A percentile compares a stretch with the other conserved stretches of the same genome.
Conservation (phyloP, 2,113 vertebrate genomes). For the Corythornis vintsioides region DNA sequence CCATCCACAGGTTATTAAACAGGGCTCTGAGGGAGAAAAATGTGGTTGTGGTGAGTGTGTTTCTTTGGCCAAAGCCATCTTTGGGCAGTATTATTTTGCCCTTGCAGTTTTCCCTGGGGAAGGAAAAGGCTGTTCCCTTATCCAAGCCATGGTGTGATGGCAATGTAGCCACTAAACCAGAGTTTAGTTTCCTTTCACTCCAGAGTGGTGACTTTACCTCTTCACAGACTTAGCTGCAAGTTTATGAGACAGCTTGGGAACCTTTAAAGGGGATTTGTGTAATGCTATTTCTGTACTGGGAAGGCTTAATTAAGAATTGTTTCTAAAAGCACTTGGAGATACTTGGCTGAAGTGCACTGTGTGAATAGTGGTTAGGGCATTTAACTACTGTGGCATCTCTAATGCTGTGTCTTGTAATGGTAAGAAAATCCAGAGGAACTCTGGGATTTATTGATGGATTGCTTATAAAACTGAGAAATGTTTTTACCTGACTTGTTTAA, state of each 20-base stretch:
- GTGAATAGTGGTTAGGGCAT: neutral
- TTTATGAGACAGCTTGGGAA: neutral
- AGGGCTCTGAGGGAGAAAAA: neutral
- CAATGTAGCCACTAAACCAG: neutral
- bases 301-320: neutral
- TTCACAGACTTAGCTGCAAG: neutral
- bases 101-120: neutral
- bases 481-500: neutral
- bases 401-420: neutral
- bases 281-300: neutral
- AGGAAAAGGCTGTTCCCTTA: neutral
- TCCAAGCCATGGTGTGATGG: neutral
- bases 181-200: neutral
- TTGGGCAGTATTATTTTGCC: neutral
- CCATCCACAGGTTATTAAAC: neutral
- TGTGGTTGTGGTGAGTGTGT: neutral
- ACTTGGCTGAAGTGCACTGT: neutral
- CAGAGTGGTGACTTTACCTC: neutral
- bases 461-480: neutral
- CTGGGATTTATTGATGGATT: neutral
- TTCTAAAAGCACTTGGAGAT: neutral
- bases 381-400: neutral
- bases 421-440: neutral
- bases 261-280: neutral
- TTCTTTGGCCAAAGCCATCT: neutral